Evolutionary conservation across 2,113 vertebrate genomes (phyloP).

Genomic region (Hemibagrus wyckioides): DNA sequence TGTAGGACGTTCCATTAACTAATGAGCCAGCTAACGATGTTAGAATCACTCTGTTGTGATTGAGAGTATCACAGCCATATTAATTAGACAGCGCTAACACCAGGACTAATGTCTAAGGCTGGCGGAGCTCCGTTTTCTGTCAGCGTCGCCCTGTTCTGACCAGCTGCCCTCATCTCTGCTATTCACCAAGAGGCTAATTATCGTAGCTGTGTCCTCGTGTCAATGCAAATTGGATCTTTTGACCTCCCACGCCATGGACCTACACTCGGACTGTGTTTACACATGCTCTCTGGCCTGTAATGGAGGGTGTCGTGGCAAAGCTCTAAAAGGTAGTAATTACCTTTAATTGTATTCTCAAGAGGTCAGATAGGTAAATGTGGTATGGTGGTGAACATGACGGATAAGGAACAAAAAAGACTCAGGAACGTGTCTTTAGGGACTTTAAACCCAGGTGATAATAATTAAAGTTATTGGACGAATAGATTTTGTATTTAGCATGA

Average conservation of each 20-base stretch:
- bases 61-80: conserved; percentile 15
- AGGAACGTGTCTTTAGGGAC: not conserved
- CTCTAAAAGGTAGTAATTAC: conserved; percentile 31
- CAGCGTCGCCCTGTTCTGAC: conserved; percentile 23
- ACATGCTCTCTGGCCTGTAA: conserved; percentile 36
- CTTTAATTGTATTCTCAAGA: conserved; percentile 32
- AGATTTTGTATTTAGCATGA: not conserved
- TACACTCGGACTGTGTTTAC: conserved; percentile 28
- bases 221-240: conserved; percentile 55
- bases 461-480: not conserved
- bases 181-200: conserved; percentile 46
- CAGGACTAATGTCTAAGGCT: not conserved
- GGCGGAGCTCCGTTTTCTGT: conserved; percentile 9
- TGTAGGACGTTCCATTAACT: conserved; percentile 19
- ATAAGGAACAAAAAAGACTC: conserved; percentile 19
- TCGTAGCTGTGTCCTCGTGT: conserved; percentile 39
- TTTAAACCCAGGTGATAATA: not conserved
- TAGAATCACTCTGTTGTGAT: not conserved
- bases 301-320: conserved; percentile 26
- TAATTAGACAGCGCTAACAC: conserved; percentile 48
- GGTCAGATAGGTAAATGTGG: conserved; percentile 28
- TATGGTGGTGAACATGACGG: conserved; percentile 14
- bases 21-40: conserved; percentile 27
- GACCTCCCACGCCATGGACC: conserved; percentile 19
- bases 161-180: conserved; percentile 14